phyloP scores from a whole-genome alignment of 92 coral and sea anemone species.

The Nematostella vectensis region DNA sequence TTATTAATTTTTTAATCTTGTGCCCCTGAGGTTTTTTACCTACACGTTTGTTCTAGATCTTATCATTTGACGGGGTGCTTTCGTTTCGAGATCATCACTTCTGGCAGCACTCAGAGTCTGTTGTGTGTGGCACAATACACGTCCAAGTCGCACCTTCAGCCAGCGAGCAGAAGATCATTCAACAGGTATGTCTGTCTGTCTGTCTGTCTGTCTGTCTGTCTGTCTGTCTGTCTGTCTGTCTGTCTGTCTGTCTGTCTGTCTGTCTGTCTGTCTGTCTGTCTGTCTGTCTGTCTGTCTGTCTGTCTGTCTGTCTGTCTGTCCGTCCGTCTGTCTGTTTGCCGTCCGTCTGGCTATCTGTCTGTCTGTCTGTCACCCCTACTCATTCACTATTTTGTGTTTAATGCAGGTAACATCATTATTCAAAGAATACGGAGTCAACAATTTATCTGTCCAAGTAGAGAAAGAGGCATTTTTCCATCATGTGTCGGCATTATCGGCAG shows the following conservation, averaged over 20 bases:
- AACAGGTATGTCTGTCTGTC: slow-evolving; percentile 84
- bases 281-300: no score
- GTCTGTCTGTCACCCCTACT: no score
- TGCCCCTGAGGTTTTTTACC: no score
- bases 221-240: no score
- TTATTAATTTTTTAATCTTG: no score
- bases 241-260: no score
- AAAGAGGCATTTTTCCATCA: slow-evolving; percentile 96
- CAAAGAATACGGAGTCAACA: slow-evolving; percentile 79
- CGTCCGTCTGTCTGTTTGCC: no score
- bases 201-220: no score
- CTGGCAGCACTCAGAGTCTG: slow-evolving; percentile 90
- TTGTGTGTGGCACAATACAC: slow-evolving; percentile 70
- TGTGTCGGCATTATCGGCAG: slow-evolving; percentile 94
- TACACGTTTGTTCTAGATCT: slow-evolving; percentile 50
- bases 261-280: no score
- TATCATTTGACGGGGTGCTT: slow-evolving; percentile 84
- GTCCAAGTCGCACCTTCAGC: slow-evolving; percentile 98
- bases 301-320: no score
- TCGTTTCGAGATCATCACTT: slow-evolving; percentile 92
- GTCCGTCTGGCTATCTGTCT: no score
- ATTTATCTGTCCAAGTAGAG: slow-evolving; percentile 82
- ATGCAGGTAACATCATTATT: slow-evolving; percentile 71
- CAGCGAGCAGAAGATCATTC: slow-evolving; percentile 81
- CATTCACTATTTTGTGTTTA: not conserved